Conservation (phyloP, 2,113 vertebrate species). For the Ellobius talpinus region DNA sequence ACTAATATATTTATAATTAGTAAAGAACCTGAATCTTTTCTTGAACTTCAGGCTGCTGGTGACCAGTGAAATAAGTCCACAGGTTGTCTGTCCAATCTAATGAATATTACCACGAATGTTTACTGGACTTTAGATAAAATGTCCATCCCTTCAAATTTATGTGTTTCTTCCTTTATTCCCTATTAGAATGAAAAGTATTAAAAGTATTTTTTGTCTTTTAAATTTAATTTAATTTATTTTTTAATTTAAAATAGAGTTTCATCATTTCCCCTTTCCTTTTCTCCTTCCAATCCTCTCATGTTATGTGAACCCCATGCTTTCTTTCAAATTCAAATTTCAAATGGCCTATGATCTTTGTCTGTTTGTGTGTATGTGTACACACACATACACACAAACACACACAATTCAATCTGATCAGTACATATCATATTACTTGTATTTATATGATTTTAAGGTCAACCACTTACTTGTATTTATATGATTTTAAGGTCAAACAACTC, state of each 20-base stretch:
- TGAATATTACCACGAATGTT: accelerated
- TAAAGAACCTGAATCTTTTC: background rate
- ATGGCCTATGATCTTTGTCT: background rate
- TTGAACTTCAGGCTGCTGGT: background rate
- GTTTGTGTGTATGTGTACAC: background rate
- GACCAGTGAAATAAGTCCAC: background rate
- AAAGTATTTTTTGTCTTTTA: background rate
- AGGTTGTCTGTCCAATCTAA: background rate
- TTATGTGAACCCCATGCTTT: background rate
- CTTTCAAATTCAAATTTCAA: background rate
- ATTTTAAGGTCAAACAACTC: background rate
- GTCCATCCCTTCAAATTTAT: background rate
- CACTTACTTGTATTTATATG: background rate
- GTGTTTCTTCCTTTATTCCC: background rate
- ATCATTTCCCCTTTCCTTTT: background rate
- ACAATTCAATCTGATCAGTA: background rate
- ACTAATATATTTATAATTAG: background rate
- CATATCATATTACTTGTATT: background rate
- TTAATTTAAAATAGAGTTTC: background rate
- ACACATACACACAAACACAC: too few relatives aligned
- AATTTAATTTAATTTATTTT: background rate
- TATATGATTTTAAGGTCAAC: background rate
- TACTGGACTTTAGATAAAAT: background rate
- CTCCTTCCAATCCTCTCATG: background rate
- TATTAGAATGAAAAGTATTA: background rate